Evolutionary conservation across 2,113 vertebrate species (phyloP), one percentile per base, ranked within the genome.

Genomic region (Machaerirhynchus nigripectus): DNA sequence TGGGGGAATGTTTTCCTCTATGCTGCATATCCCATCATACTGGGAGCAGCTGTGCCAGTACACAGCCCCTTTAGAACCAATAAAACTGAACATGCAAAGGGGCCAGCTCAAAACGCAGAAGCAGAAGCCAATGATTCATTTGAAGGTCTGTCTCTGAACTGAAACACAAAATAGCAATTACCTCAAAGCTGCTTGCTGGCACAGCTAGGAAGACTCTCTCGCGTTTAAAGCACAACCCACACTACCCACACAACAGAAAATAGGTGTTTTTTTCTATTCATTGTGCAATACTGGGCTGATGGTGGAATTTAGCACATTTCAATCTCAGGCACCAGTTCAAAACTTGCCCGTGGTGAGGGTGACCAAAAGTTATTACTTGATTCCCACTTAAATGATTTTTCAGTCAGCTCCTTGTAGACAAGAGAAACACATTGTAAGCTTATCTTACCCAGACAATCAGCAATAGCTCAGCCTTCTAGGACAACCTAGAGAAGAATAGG

Each of bases 131-230:
- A 3, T 87, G 80, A 92, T 83, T 96, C 91, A 84, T 92, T 75
- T 84, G 44, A 95, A 82, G 0, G 22, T 79, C 87, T 87, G 55
- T 73, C 84, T 90, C 89, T 91, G 86, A 95, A 86, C 79, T 87
- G 78, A 93, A 97, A 88, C 73, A 93, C 83, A 92, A 97, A 97
- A 93, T 37, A 95, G 68, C 60, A 95, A 90, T 95, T 95, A 90
- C 76, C 47, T 93, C 89, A 92, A 84, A 95, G 87, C 93, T 84
- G 64, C 69, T 87, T 81, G 63, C 80, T 94, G 80, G 76, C 94
- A 87, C 87, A 91, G 69, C 44, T 49, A 76, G 80, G 65, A 89
- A 91, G 69, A 75, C 53, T 74, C 39, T 65, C 47, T 67, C 42
- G 69, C 77, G 20, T 84, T 87, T 76, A 87, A 87, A 92, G 20